Evolutionary conservation across 2,888 invertebrate species (phyloP), one percentile per base, ranked within the genome.

Genomic region (Acrobasis suavella): DNA sequence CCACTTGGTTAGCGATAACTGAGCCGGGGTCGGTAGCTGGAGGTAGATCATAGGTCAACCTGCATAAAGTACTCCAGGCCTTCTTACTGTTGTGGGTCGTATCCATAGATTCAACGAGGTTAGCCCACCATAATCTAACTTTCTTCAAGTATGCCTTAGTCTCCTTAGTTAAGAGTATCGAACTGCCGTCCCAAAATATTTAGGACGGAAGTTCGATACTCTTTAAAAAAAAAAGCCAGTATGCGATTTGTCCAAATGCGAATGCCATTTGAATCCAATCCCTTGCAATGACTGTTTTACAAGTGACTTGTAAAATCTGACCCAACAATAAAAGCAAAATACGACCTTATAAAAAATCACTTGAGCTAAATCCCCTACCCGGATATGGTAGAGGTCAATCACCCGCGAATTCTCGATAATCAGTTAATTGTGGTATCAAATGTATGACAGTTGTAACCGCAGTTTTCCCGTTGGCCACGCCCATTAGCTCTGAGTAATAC

Each of bases 331-430:
- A 46, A 46, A 46, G 46, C n/a, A 46, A 46, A 32, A 32, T 32
- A 32, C n/a, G n/a, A 46, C n/a, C 14, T 46, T 46, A 46, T n/a
- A 46, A 46, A 46, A 37, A 54, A 14, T 37, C 12, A 9, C 46
- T 46, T 50, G 17, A 15, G 14, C 46, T 14, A 14, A 58, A 58
- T 49, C 55, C 46, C 22, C 38, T 46, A 62, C 56, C 59, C 59
- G 63, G 63, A 63, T 59, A 52, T 55, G 54, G 52, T 46, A 15
- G 58, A 54, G 65, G 60, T 66, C 64, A 52, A 38, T 58, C 32
- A 67, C 67, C 64, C 60, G 64, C 65, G 49, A 64, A 64, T 67
- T 67, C 65, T 60, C 62, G 64, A 65, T 67, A 64, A 65, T 64
- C 64, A 58, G 64, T 65, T 65, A 64, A 65, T 68, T 65, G 64